Percentiles rank a stretch among this genome's conserved stretches.
Conservation (phyloP, 2,797 vertebrate genomes). For the Pitangus sulphuratus region DNA sequence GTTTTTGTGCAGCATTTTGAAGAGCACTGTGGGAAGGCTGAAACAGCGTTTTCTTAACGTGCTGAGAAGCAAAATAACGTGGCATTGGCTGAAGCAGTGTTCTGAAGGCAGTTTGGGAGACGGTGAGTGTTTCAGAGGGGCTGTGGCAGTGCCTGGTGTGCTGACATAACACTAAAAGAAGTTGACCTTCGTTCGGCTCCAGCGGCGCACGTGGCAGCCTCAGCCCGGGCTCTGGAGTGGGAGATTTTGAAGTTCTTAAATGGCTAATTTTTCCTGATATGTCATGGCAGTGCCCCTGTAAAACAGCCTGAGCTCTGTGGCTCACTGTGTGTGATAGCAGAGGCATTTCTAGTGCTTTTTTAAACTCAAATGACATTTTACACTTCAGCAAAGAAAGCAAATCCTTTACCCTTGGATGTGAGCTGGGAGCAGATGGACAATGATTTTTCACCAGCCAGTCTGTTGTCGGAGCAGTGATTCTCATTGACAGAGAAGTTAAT, state of each 20-base stretch:
- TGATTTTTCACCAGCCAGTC: constrained; percentile 4
- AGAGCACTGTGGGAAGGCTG: neutral
- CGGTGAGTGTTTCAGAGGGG: neutral
- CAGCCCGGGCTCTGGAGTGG: accelerated
- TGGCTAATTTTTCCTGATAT: neutral
- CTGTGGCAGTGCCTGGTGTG: accelerated
- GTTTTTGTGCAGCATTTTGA: neutral
- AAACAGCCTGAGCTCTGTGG: neutral
- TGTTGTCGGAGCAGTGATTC: neutral
- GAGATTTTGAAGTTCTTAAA: neutral
- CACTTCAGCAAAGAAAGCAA: neutral
- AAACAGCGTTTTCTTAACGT: neutral
- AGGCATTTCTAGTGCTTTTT: neutral
- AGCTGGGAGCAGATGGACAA: constrained; percentile 3
- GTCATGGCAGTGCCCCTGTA: neutral
- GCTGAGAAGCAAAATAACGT: neutral
- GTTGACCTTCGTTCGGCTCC: accelerated
- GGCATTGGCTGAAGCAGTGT: neutral
- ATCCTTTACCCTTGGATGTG: neutral
- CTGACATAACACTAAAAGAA: neutral
- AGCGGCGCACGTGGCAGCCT: neutral
- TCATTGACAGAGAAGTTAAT: constrained; percentile 38
- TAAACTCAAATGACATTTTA: neutral
- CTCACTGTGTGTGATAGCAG: neutral
- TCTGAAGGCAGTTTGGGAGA: neutral